phyloP scores from a whole-genome alignment of 2,888 invertebrate genomes.

The Julus scanicus region DNA sequence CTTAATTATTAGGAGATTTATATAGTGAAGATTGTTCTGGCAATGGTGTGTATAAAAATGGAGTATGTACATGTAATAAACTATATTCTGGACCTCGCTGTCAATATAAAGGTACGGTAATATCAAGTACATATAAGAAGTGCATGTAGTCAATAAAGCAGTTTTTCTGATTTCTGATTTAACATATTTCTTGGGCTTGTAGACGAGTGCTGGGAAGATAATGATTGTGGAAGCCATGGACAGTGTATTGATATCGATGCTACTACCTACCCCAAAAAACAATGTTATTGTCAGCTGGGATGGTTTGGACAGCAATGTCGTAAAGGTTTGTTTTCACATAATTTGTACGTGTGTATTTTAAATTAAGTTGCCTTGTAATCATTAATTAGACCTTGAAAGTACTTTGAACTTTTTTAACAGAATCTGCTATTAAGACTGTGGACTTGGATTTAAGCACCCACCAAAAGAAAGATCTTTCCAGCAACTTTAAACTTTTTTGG shows the following conservation, averaged over 20 bases:
- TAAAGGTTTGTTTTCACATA: conserved; percentile 72
- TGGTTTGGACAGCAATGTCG: conserved; percentile 87
- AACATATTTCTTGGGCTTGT: conserved; percentile 59
- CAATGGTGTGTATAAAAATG: conserved; percentile 72
- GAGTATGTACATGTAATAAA: conserved; percentile 64
- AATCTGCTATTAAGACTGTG: conserved; percentile 79
- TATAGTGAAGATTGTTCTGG: conserved; percentile 87
- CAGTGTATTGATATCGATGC: conserved; percentile 84
- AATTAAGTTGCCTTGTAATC: neutral
- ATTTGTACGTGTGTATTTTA: neutral
- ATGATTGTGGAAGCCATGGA: conserved; percentile 85
- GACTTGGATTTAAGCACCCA: conserved; percentile 79
- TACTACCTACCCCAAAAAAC: conserved; percentile 81
- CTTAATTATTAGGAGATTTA: conserved; percentile 71
- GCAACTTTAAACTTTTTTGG: conserved; percentile 85
- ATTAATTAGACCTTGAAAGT: neutral
- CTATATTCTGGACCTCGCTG: conserved; percentile 73
- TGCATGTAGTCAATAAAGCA: neutral
- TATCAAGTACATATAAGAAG: neutral
- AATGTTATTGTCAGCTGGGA: conserved; percentile 91
- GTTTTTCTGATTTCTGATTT: neutral
- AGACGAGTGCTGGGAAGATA: conserved; percentile 87
- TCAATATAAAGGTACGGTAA: conserved; percentile 56
- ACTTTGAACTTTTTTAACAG: conserved; percentile 66
- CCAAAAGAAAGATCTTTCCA: conserved; percentile 77